Conservation (phyloP, 2,797 vertebrate genomes). For the Anas capensis region DNA sequence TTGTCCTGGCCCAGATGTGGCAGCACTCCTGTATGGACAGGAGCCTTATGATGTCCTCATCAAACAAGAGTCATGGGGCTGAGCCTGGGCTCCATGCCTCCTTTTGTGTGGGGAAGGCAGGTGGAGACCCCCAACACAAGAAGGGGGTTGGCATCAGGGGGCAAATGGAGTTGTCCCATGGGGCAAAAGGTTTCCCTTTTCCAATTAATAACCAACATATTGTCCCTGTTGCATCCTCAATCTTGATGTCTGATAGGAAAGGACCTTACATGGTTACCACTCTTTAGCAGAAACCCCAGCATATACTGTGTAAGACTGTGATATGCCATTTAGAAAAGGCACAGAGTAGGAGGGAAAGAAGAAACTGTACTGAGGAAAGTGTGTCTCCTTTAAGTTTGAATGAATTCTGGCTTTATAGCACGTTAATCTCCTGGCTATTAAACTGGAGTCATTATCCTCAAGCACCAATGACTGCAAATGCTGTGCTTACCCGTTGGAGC, state of each 20-base stretch:
- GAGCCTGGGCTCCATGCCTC: background rate
- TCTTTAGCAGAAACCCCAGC: background rate
- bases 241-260: background rate
- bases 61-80: fast-evolving
- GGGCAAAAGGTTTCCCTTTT: background rate
- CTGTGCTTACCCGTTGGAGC: background rate
- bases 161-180: background rate
- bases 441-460: background rate
- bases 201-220: background rate
- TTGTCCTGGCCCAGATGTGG: too few species aligned
- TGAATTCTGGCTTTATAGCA: constrained; percentile 25
- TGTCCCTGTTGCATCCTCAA: background rate
- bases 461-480: background rate
- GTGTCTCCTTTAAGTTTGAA: background rate
- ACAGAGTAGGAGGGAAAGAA: constrained; percentile 7
- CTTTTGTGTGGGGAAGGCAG: fast-evolving
- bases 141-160: background rate
- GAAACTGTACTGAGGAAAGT: background rate
- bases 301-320: background rate
- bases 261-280: background rate
- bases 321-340: background rate
- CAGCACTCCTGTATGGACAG: background rate
- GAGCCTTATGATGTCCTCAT: background rate
- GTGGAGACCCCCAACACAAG: background rate
- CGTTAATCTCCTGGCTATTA: background rate